Conservation (phyloP, 2,888 invertebrate genomes). For the Erannis defoliaria region DNA sequence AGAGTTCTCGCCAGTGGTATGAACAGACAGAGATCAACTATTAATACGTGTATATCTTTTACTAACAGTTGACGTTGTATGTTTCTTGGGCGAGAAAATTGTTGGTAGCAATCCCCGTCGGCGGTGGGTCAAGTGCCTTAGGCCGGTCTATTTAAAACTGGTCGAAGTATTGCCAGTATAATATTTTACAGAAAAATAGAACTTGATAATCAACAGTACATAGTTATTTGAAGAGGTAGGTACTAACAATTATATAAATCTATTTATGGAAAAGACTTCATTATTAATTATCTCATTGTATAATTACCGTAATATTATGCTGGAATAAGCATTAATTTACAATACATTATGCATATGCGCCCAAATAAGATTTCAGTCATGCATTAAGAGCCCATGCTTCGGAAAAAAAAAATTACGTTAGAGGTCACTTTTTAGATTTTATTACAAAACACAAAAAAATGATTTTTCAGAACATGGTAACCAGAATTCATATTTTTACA, state of each 20-base stretch:
- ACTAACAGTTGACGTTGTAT: too few relatives aligned
- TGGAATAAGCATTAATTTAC: conserved; percentile 7
- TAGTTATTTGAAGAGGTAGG: conserved; percentile 14
- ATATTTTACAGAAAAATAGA: conserved; percentile 15
- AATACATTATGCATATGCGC: conserved; percentile 12
- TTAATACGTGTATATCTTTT: too few relatives aligned
- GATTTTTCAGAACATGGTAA: too few relatives aligned
- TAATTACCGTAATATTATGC: conserved; percentile 12
- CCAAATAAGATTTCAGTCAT: conserved; percentile 19
- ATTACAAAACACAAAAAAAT: too few relatives aligned
- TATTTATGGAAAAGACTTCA: conserved; percentile 2
- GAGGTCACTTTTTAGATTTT: too few relatives aligned
- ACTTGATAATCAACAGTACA: conserved; percentile 12
- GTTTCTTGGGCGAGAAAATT: too few relatives aligned
- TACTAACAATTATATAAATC: conserved; percentile 11
- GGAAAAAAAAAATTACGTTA: background rate
- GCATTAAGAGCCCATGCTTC: background rate
- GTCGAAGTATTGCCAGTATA: background rate
- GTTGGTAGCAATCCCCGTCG: too few relatives aligned
- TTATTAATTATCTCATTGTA: background rate
- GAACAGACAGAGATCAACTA: too few relatives aligned
- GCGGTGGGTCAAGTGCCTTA: too few relatives aligned
- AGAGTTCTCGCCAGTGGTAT: too few relatives aligned
- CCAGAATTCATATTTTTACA: too few relatives aligned
- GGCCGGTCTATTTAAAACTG: background rate